Base-by-base conservation (phyloP, 2,888 invertebrate species). In the Neria commutata region DNA sequence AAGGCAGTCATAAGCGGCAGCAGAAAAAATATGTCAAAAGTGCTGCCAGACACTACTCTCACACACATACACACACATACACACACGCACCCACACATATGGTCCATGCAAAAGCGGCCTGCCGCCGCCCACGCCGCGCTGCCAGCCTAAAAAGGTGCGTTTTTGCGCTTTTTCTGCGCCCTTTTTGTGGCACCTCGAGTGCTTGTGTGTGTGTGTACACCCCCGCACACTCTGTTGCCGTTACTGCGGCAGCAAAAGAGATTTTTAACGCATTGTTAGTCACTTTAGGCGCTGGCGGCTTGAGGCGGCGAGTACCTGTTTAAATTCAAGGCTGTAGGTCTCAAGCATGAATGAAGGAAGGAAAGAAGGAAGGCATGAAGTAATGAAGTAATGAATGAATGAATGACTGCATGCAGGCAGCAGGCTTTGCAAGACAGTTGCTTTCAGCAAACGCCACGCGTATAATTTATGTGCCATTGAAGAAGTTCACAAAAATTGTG, bases 21-120 rank as follows among this genome's bases (percentile, higher is more conserved):
- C n/a, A 47, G 70, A 69, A 66, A 56, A 75, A 75, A 69, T 69
- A 75, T 72, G 72, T 75, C 72, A 72, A 72, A 72, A 72, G 75
- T 72, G 75, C 74, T 72, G 47, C 47, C 33, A 26, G 34, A 34
- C 51, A 51, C 51, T 37, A 34, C 23, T 29, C 37, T 16, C 17
- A 48, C 16, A 33, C 16, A 33, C 17, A 48, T 48, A 1, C 24
- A 48, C 19, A 33, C 14, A 47, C 29, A 49, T 33, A 33, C 33
- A 33, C 14, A 49, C 19, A 26, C 42, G n/a, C 48, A 48, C 6
- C 16, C 10, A 33, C 33, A 49, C 2, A 10, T 19, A 42, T 21
- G n/a, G n/a, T n/a, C 37, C 6, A 37, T 14, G 11, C 8, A 8
- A 37, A 37, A 42, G 42, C 17, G 42, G 42, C 42, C 17, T 42